Conservation (phyloP, 2,797 vertebrate genomes). For the Delichon dasypus region DNA sequence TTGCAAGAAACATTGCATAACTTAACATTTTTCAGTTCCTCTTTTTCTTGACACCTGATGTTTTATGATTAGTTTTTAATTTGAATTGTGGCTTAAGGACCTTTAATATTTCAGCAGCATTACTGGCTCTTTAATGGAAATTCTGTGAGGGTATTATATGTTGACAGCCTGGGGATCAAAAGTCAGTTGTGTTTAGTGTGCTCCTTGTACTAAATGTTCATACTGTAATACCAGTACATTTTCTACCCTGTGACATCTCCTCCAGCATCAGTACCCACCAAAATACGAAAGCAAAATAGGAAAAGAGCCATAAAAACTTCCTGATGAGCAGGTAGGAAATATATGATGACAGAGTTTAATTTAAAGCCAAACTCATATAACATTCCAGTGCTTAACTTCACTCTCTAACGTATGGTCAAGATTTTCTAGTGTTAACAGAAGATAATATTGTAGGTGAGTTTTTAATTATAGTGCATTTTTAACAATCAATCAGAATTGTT, state of each 20-base stretch:
- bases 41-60: not conserved
- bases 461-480: not conserved
- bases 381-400: not conserved
- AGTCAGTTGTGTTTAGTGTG: not conserved
- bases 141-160: not conserved
- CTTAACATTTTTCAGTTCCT: not conserved
- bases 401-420: not conserved
- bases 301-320: not conserved
- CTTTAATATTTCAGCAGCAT: not conserved
- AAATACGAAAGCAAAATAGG: not conserved
- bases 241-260: not conserved
- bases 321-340: not conserved
- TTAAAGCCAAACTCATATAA: not conserved
- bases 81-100: not conserved
- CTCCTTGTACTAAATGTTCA: not conserved
- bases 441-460: not conserved
- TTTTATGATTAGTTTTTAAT: not conserved
- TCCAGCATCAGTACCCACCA: not conserved
- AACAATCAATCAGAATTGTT: not conserved
- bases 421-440: not conserved
- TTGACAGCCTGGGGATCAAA: not conserved
- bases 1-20: not conserved
- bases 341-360: not conserved
- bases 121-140: not conserved
- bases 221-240: not conserved